phyloP scores from a whole-genome alignment of 2,113 vertebrate genomes.

The Hydropotes inermis region DNA sequence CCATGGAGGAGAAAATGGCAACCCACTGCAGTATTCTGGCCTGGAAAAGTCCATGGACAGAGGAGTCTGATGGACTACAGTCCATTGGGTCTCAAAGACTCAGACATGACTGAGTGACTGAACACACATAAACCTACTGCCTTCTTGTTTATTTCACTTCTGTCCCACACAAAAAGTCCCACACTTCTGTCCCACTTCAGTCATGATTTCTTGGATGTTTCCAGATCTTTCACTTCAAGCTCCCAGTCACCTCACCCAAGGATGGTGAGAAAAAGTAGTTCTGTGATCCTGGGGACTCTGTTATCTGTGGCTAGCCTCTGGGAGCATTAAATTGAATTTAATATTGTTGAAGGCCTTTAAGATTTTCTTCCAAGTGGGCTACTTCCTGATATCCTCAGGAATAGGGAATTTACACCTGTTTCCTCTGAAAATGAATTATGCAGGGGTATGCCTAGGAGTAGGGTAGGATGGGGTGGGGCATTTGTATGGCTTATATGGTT shows the following conservation, averaged over 20 bases:
- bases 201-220: neutral
- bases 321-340: neutral
- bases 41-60: neutral
- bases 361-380: neutral
- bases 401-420: neutral
- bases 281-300: neutral
- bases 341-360: neutral
- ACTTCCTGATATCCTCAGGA: constrained; percentile 1
- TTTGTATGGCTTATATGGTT: neutral
- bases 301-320: neutral
- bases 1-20: neutral
- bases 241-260: neutral
- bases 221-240: neutral
- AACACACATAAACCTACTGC: neutral
- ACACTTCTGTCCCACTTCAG: neutral
- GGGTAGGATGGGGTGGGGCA: neutral
- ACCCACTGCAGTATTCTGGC: neutral
- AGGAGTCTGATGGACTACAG: neutral
- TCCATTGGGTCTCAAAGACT: neutral
- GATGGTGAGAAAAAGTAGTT: neutral
- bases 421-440: constrained; percentile 26
- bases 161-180: neutral
- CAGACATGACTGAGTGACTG: neutral
- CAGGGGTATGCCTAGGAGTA: neutral
- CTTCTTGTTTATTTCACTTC: neutral